Base-by-base conservation (phyloP, 2,797 vertebrate species). In the Sparidentex hasta region DNA sequence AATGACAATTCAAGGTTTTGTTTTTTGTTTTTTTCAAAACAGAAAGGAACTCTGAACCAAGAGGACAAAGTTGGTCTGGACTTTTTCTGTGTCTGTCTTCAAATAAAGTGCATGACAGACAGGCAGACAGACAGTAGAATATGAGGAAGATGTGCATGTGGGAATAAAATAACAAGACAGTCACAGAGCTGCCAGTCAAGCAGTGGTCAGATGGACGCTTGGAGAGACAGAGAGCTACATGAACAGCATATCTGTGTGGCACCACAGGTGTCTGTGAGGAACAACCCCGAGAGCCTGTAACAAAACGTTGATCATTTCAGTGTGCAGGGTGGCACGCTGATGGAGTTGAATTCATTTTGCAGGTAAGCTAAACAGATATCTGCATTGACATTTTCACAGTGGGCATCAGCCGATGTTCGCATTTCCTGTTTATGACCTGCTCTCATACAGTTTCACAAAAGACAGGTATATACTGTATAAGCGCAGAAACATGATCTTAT, bases 141-240 rank as follows among this genome's bases (percentile, higher is more conserved):
- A 7, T 43, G 54, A 51, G 25, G 51, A 50, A 64, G 52, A 11
- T 38, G 58, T 55, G 21, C 50, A 55, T 44, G 57, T 65, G 50
- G 33, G 47, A 46, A 51, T 62, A 55, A 84, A 76, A 76, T 71
- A 64, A 64, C 41, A 61, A n/a, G 33, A 51, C 5, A 52, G 64
- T 58, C 52, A 66, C 61, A 58, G 44, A 55, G 48, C 80, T 71
- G 74, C 76, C 79, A 71, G 14, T 82, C 63, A 62, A 58, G n/a
- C 46, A 27, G 23, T 20, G 43, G 63, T 55, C 71, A 76, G 75
- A 68, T 12, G 68, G 68, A 55, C 9, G 16, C 17, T 2, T 25
- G n/a, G 50, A 65, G 52, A 56, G 29, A 69, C 44, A 67, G 7
- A 27, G 54, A 71, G 47, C 12, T 57, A 68, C 11, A 27, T 38